A percentile compares a stretch with the other conserved stretches of the same genome.
Evolutionary conservation across 2,888 invertebrate species (phyloP).

Genomic region (Balanococcus diminutus): DNA sequence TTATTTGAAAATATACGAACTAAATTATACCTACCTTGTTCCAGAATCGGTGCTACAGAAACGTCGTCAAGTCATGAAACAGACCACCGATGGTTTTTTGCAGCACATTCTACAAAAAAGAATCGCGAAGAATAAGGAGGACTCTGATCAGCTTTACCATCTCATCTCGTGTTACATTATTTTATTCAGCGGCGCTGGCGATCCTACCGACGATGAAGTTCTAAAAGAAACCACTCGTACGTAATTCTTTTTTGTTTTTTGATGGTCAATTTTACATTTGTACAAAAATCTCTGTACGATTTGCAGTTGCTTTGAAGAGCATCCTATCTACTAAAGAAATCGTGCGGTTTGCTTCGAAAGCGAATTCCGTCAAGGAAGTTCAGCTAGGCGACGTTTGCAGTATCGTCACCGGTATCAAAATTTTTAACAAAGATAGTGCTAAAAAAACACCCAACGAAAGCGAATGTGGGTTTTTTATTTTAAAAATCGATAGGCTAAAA

Average conservation of each 20-base stretch:
- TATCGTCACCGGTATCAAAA: slow-evolving; percentile 47
- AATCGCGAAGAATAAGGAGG: slow-evolving; percentile 15
- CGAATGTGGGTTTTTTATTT: background rate
- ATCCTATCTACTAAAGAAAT: slow-evolving; percentile 38
- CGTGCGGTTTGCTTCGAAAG: slow-evolving; percentile 6
- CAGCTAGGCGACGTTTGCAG: slow-evolving; percentile 20
- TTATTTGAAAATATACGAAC: background rate
- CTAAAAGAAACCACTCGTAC: slow-evolving; percentile 36
- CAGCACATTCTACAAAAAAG: background rate
- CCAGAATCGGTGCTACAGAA: background rate
- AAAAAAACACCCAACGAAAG: background rate
- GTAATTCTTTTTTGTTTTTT: background rate
- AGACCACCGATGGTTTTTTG: background rate
- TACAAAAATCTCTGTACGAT: background rate
- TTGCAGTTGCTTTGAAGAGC: slow-evolving; percentile 36
- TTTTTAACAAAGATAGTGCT: slow-evolving; percentile 27
- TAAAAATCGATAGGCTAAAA: too few species aligned
- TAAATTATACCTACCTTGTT: background rate
- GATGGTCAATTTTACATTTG: too few species aligned
- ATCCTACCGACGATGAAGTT: slow-evolving; percentile 35
- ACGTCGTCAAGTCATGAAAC: slow-evolving; percentile 3
- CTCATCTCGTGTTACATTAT: slow-evolving; percentile 17
- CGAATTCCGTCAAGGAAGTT: background rate
- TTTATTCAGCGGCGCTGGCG: slow-evolving; percentile 19
- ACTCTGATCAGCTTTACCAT: slow-evolving; percentile 44